Base-by-base conservation (phyloP, 2,888 invertebrate genomes). In the Allophyes oxyacanthae region DNA sequence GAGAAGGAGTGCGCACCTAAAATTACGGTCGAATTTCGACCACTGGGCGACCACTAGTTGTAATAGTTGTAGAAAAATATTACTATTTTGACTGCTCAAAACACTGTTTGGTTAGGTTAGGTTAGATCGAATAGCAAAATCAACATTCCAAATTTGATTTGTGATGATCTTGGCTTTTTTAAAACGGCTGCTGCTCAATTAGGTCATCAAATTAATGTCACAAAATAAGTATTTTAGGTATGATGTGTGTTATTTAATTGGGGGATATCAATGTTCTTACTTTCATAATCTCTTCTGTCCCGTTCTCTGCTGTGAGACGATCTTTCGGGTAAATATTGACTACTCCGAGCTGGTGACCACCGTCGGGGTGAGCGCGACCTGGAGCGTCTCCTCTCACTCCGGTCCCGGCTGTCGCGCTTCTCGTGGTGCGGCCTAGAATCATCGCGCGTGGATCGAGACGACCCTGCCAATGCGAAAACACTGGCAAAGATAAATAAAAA, bases 381-480 rank as follows among this genome's bases (percentile, higher is more conserved):
- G 43, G 87, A 82, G 46, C 84, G 78, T 55, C 77, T 74, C 49
- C 78, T 36, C 33, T 64, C 64, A 49, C 36, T 28, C 28, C 33
- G 74, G 55, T 82, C 81, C 56, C 78, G 65, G 33, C 75, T 61
- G 53, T 74, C 79, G 11, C 78, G 76, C 56, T 79, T 70, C 62
- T 78, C 79, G 56, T 77, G 86, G 68, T 84, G 66, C 83, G 75
- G 85, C 90, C 93, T 94, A 89, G 91, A 93, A 93, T 92, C 92
- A 92, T 94, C 93, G 90, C 94, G 91, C 89, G 91, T 82, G 88
- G 94, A 92, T 93, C 94, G 92, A 92, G 93, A 89, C 86, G 95
- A 95, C 95, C 96, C 96, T 96, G 95, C 95, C 95, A 96, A 96
- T 95, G 95, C 94, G 95, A 96, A 96, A 96, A 96, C 95, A 96